These are phyloP conservation scores for Pandion haliaetus DNA, from an alignment of 2,113 vertebrate species.

Conservation along the genomic window DNA sequence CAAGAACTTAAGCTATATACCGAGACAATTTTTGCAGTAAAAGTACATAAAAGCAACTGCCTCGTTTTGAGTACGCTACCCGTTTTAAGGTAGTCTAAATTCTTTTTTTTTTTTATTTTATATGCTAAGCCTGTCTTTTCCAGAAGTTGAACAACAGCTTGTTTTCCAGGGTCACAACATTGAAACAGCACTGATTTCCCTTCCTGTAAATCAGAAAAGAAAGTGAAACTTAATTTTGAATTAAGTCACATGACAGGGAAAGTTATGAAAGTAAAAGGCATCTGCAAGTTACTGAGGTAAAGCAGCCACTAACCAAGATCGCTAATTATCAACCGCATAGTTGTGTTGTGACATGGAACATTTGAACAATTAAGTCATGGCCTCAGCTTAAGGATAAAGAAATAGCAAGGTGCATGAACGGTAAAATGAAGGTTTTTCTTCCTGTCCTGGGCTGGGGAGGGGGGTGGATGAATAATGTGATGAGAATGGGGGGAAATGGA, in stretches of 20 bases:
- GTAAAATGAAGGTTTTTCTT: neutral
- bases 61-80: neutral
- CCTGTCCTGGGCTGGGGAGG: neutral
- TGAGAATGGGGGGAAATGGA: neutral
- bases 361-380: neutral
- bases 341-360: neutral
- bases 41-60: neutral
- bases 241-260: neutral
- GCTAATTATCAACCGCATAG: neutral
- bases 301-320: neutral
- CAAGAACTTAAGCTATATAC: neutral
- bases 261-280: neutral
- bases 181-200: neutral
- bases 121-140: neutral
- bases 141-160: neutral
- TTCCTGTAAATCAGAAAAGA: conserved; percentile 13
- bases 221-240: conserved; percentile 28
- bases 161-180: neutral
- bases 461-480: neutral
- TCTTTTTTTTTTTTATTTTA: neutral
- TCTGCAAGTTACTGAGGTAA: neutral
- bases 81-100: neutral
- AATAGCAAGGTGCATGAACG: neutral
- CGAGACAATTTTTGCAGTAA: neutral
- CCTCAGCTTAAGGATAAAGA: neutral